These are phyloP conservation scores for Leptatherina wallacei DNA, from an alignment of 2,797 vertebrate species.

Conservation along the genomic window DNA sequence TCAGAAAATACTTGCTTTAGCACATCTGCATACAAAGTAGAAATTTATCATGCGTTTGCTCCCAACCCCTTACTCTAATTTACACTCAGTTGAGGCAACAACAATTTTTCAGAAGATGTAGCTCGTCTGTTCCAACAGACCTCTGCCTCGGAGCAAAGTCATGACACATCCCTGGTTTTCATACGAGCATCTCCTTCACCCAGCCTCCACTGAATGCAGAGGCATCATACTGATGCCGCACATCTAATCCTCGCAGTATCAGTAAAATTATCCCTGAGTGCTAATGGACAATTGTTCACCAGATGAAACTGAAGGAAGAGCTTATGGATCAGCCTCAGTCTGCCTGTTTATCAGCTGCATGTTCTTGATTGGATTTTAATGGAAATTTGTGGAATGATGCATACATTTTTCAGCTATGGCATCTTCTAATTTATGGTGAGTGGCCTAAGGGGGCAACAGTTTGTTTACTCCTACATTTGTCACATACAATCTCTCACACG, in stretches of 20 bases:
- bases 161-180: conserved; percentile 25
- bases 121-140: conserved; percentile 32
- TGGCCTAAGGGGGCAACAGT: conserved; percentile 11
- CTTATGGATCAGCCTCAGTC: conserved; percentile 39
- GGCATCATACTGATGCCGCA: conserved; percentile 15
- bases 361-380: conserved; percentile 64
- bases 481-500: neutral
- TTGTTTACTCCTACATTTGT: conserved; percentile 9
- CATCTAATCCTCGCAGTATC: conserved; percentile 45
- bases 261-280: conserved; percentile 33
- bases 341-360: conserved; percentile 50
- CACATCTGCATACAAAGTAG: conserved; percentile 61
- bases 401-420: conserved; percentile 15
- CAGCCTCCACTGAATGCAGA: conserved; percentile 14
- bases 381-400: conserved; percentile 37
- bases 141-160: conserved; percentile 57
- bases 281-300: conserved; percentile 46
- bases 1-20: conserved; percentile 37
- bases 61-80: conserved; percentile 27
- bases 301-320: conserved; percentile 49
- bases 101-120: conserved; percentile 19
- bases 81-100: conserved; percentile 36
- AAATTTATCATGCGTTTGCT: conserved; percentile 37
- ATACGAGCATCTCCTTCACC: neutral
- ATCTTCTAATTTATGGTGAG: conserved; percentile 21